phyloP scores from a whole-genome alignment of 2,888 invertebrate genomes.

The Stramonita haemastoma region DNA sequence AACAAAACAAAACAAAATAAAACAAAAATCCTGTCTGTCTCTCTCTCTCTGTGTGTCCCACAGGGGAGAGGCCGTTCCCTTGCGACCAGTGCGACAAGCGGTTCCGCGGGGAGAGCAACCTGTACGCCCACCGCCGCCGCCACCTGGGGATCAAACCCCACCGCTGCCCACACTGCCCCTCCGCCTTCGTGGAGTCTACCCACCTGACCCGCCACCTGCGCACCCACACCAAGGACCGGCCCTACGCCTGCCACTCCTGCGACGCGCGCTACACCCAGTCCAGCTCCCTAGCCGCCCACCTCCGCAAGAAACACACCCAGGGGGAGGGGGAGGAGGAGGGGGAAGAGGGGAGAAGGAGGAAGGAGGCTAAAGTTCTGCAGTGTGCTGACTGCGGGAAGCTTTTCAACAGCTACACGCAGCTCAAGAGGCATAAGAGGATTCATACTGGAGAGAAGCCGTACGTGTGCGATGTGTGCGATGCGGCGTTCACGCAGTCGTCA shows the following conservation, averaged over 20 bases:
- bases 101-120: constrained; percentile 41
- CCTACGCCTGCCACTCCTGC: constrained; percentile 33
- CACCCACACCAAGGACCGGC: constrained; percentile 38
- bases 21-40: too few relatives aligned
- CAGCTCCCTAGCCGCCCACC: constrained; percentile 31
- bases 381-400: constrained; percentile 34
- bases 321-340: too few relatives aligned
- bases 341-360: constrained; percentile 6
- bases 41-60: too few relatives aligned
- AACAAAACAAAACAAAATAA: too few relatives aligned
- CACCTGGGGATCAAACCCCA: constrained; percentile 36
- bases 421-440: constrained; percentile 19
- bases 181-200: constrained; percentile 33
- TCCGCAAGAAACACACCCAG: background rate
- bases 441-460: constrained; percentile 35
- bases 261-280: constrained; percentile 28
- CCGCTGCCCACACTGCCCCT: background rate
- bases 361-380: constrained; percentile 5
- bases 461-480: constrained; percentile 11
- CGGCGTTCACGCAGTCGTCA: constrained; percentile 25
- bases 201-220: constrained; percentile 30
- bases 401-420: constrained; percentile 31
- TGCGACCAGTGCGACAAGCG: constrained; percentile 41
- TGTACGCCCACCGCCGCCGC: constrained; percentile 30
- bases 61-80: constrained; percentile 31